Evolutionary conservation across 1,140 invertebrate genomes (phyloP).

Genomic region (Propsilocerus akamusi): DNA sequence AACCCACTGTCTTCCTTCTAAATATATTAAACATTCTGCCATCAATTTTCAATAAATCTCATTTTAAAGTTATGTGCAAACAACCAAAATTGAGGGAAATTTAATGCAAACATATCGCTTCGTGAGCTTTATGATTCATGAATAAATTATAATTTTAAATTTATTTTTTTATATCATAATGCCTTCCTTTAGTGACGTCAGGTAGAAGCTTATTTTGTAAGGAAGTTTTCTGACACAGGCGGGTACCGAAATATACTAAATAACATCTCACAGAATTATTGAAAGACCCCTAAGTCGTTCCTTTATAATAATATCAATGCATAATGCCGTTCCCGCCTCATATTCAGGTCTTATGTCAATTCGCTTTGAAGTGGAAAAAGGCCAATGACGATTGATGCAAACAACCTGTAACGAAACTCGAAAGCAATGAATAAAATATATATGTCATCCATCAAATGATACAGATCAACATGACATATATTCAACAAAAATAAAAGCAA

Average conservation of each 20-base stretch:
- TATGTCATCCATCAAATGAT: no score
- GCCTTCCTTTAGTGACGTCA: neutral
- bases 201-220: no score
- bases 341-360: no score
- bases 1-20: neutral
- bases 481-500: no score
- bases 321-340: neutral
- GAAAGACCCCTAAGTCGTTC: neutral
- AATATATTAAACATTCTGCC: neutral
- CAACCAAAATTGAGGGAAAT: neutral
- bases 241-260: no score
- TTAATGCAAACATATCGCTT: neutral
- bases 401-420: no score
- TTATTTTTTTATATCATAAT: neutral
- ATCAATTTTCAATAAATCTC: neutral
- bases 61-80: neutral
- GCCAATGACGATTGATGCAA: no score
- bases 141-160: neutral
- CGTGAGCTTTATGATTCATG: neutral
- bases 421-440: no score
- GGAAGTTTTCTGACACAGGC: no score
- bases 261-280: neutral
- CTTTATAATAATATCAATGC: neutral
- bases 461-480: no score
- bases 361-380: no score